Base-by-base conservation (phyloP, 2,113 vertebrate genomes). In the Egretta garzetta region DNA sequence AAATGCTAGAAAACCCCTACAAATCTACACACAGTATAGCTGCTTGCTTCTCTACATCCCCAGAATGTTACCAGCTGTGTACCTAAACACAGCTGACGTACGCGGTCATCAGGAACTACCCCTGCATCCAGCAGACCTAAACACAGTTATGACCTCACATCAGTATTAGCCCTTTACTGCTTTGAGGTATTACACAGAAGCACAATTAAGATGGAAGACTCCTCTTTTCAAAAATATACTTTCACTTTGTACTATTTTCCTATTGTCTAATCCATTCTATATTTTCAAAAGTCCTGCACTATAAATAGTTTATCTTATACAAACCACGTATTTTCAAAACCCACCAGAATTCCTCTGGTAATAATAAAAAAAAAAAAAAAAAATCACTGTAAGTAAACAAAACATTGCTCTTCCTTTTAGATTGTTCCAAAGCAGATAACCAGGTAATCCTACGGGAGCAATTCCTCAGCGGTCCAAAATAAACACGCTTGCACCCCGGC, bases 181-280 rank as follows among this genome's bases (percentile, higher is more conserved):
- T 95, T 77, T 89, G 74, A 96, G 89, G 86, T 94, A 80, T 87
- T 70, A 70, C 10, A 77, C 39, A 87, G 60, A 67, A 96, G 59
- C 76, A 60, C 14, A 1, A 28, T 33, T 66, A 90, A 58, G 43
- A 68, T 2, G 8, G 86, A 84, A 92, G 86, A 94, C 58, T 39
- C 62, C 13, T 71, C 62, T 62, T 45, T 53, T 52, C 12, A 71
- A 82, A 97, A 97, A 91, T 76, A 88, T 75, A 93, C 67, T 91
- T 89, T 56, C 55, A 77, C 71, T 85, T 80, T 41, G 35, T 32
- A 41, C 58, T 39, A n/a, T 63, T 81, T 55, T 55, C 86, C 75
- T 80, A 47, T 70, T 28, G 53, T 55, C 85, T 93, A 80, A 73
- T 8, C 62, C 58, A 26, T 24, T 74, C 70, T 35, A 0, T 26